Evolutionary conservation across 2,888 invertebrate genomes (phyloP), one percentile per base, ranked within the genome.

Genomic region (Drosophila macrothrix): DNA sequence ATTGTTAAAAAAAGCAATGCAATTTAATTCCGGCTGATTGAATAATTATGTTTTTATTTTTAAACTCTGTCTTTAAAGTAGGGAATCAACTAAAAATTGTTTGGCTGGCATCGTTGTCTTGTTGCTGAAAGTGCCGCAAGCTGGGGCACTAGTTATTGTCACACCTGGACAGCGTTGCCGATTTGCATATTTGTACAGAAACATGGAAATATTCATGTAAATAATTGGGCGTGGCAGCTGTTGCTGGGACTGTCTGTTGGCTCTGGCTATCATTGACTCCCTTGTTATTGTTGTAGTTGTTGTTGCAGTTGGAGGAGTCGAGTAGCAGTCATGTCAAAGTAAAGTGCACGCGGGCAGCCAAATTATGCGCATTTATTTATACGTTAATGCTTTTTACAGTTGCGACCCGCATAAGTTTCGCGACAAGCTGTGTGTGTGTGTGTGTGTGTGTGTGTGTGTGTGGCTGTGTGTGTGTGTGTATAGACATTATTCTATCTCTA

Each of bases 311-410:
- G 46, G 46, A 35, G 35, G 16, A 28, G 35, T 28, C 28, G 37
- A 39, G 7, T n/a, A 41, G 33, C 55, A 80, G 80, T 84, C 55
- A 71, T 84, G 82, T 84, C 85, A 77, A 79, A 68, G 76, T 60
- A 84, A 82, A 84, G 80, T 90, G 88, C 85, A 84, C 41, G 60
- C 74, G 77, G 68, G 54, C 64, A 67, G 35, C 62, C 43, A 85
- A 85, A 88, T 82, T 85, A 85, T 85, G 84, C 84, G 88, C 84
- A 85, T 90, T 88, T 90, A 73, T 69, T 73, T 78, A 69, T 67
- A 62, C 58, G 78, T 56, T 82, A 82, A 73, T 81, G 78, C 59
- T 72, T 81, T 74, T 77, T 68, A 81, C 78, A 78, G 72, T 78
- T 78, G 75, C 63, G 52, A 72, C 82, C 82, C 72, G 78, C 78